phyloP scores from a whole-genome alignment of 2,113 vertebrate genomes.

The Tiliqua scincoides region DNA sequence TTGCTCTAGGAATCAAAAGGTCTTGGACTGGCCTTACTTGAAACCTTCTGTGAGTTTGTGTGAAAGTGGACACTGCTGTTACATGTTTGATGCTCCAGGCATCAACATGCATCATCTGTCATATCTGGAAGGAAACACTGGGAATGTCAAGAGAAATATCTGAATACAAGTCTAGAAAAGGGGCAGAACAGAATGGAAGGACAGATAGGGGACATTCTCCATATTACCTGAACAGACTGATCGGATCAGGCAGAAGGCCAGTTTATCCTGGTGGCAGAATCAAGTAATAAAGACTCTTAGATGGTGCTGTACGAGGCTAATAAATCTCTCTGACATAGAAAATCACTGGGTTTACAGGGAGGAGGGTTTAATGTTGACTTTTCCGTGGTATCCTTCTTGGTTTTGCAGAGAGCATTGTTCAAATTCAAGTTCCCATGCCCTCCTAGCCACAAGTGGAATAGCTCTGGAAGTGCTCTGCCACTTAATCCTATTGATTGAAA shows the following conservation, averaged over 20 bases:
- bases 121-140: neutral
- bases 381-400: no score
- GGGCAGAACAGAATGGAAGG: neutral
- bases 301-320: neutral
- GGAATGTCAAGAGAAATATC: neutral
- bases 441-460: no score
- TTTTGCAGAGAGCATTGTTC: no score
- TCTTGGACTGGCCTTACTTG: neutral
- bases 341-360: neutral
- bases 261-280: neutral
- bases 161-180: neutral
- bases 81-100: neutral
- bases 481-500: no score
- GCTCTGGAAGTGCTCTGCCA: no score
- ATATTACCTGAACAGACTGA: neutral
- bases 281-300: neutral
- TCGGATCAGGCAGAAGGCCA: neutral
- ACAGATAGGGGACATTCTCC: neutral
- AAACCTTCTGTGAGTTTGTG: slow-evolving; percentile 9
- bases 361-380: neutral
- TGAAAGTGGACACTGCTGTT: slow-evolving; percentile 21
- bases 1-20: no score
- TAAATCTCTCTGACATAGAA: neutral
- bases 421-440: no score
- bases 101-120: neutral